phyloP scores from a whole-genome alignment of 2,888 invertebrate species.

The Drosophila nr. perissopoda region DNA sequence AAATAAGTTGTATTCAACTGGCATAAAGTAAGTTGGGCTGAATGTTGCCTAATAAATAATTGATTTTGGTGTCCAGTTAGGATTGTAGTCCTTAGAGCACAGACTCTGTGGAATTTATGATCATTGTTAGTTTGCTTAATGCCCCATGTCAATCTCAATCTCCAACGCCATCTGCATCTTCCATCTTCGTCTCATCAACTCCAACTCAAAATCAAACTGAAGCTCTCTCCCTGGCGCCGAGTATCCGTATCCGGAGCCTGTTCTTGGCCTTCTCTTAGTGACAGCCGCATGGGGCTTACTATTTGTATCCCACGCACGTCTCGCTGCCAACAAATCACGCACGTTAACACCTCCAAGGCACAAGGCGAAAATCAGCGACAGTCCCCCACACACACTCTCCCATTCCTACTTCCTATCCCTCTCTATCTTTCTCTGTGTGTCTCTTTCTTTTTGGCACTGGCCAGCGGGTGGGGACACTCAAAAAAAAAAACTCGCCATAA shows the following conservation, averaged over 20 bases:
- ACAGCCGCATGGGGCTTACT: slow-evolving; percentile 50
- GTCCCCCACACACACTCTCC: background rate
- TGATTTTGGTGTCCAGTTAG: slow-evolving; percentile 25
- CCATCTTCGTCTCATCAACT: slow-evolving; percentile 23
- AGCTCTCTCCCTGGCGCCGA: slow-evolving; percentile 4
- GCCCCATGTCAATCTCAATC: slow-evolving; percentile 54
- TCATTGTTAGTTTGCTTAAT: slow-evolving; percentile 52
- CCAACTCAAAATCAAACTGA: slow-evolving; percentile 6
- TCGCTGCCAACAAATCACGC: slow-evolving; percentile 63
- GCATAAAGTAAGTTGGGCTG: slow-evolving; percentile 3
- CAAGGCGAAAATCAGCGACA: slow-evolving; percentile 54
- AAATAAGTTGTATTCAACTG: slow-evolving; percentile 1
- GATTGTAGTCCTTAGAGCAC: background rate
- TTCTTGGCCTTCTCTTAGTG: slow-evolving; percentile 39
- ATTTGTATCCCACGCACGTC: slow-evolving; percentile 60
- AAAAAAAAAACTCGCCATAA: background rate
- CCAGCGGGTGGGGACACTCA: slow-evolving; percentile 20
- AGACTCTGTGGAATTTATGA: slow-evolving; percentile 4
- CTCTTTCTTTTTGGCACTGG: slow-evolving; percentile 28
- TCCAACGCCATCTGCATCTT: slow-evolving; percentile 23
- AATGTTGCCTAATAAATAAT: slow-evolving; percentile 33
- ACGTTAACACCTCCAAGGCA: slow-evolving; percentile 68
- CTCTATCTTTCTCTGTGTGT: background rate
- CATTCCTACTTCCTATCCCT: background rate
- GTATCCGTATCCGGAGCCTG: slow-evolving; percentile 33